Evolutionary conservation across 1,140 invertebrate genomes (phyloP), one percentile per base, ranked within the genome.

Genomic region (Holotrichia oblita): DNA sequence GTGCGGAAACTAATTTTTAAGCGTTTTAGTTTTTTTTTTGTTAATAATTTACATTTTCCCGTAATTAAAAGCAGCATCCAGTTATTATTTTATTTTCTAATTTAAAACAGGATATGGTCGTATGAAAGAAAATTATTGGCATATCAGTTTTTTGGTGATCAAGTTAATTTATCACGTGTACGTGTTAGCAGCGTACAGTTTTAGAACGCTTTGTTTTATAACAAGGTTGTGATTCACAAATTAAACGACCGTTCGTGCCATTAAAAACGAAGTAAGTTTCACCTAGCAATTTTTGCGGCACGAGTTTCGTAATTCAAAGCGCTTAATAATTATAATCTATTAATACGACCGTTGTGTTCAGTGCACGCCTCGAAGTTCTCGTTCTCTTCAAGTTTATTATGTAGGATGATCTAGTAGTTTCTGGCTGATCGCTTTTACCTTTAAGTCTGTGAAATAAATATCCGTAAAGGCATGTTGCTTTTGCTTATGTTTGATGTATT

Each of bases 331-430:
- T 69, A 69, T 69, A 14, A 69, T 69, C 61, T 22, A 69, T 69
- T 69, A 69, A 69, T 34, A 27, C 20, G 22, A 69, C 22, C 61
- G 61, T 69, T 69, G 22, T 69, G 61, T 69, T 69, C 61, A 3
- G 61, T 22, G 27, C 61, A 69, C 22, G 61, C 61, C 61, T 27
- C 22, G 12, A 34, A 9, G 61, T 22, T 69, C 48, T 55, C 61
- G 20, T 22, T 69, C 61, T 69, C 10, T 69, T 27, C 61, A 27
- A 64, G 17, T 64, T 64, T 64, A 69, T 69, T 69, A 69, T 69
- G 6, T 69, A 69, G 61, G 61, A 69, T 69, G 61, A 69, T 69
- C 61, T 69, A 69, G 61, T 69, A 69, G 61, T 69, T 69, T 69
- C 61, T 69, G 61, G 61, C 61, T 69, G 61, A 69, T 69, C 22